Evolutionary conservation across 2,888 invertebrate genomes (phyloP), one percentile per base, ranked within the genome.

Genomic region (Pachydiplax longipennis): DNA sequence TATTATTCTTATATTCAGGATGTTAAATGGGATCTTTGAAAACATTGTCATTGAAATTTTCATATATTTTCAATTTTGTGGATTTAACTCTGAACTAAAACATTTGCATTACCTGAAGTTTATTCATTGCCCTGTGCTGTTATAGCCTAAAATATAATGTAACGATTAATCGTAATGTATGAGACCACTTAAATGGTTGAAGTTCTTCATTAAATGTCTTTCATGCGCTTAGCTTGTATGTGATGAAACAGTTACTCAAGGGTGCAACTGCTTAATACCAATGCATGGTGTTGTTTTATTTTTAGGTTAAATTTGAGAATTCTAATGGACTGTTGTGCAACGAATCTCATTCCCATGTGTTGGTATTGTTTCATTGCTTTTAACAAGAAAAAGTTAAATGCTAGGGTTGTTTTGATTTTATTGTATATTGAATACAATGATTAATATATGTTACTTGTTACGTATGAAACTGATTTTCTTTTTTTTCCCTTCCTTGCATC

Each of bases 371-470:
- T 18, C 2, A 15, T 22, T 22, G 8, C 10, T 37, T 18, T 15
- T n/a, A 87, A 61, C 35, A 22, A 12, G 53, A 58, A 58, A 15
- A 15, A 53, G n/a, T 18, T 15, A 22, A 31, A 37, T 87, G 22
- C 61, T 87, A 61, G 61, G n/a, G 87, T 87, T 87, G 61, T 81
- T 82, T 48, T 82, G 44, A 61, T 61, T 83, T 87, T 87, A 61
- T 87, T 87, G 61, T 87, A 53, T 87, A 87, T 37, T 61, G 31
- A 87, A 87, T 87, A 65, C 58, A 87, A 61, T 48, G 6, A 83
- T 53, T 18, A 83, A 58, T 58, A 83, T 58, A 58, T 83, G 15
- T 31, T 58, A 31, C 22, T 22, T 58, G 53, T 25, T 73, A 31
- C 22, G 2, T 73, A 73, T 53, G 53, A 53, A 53, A 53, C 3